phyloP scores from a whole-genome alignment of 2,888 invertebrate species.

The Bembecia ichneumoniformis region DNA sequence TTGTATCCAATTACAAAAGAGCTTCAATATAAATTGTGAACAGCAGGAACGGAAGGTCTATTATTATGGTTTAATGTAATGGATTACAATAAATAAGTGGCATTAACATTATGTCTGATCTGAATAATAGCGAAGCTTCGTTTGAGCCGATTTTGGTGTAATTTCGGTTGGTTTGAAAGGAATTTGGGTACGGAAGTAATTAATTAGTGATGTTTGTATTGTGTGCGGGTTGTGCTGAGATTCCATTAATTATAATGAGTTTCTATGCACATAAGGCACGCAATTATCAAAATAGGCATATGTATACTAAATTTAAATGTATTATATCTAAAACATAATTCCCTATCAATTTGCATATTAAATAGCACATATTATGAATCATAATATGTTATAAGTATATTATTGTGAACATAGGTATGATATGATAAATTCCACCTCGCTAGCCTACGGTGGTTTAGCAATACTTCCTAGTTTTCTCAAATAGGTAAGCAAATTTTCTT shows the following conservation, averaged over 20 bases:
- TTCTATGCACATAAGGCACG: neutral
- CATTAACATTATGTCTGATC: conserved; percentile 41
- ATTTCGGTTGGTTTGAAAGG: conserved; percentile 31
- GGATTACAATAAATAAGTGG: conserved; percentile 63
- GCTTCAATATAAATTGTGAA: conserved; percentile 10
- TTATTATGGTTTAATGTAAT: conserved; percentile 29
- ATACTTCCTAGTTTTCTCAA: too few species aligned
- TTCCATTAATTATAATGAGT: neutral
- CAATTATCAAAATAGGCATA: too few species aligned
- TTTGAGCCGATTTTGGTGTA: conserved; percentile 51
- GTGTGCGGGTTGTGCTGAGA: conserved; percentile 10
- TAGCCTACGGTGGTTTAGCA: too few species aligned
- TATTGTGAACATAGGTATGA: too few species aligned
- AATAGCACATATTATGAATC: too few species aligned
- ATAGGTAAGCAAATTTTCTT: too few species aligned
- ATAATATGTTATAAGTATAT: too few species aligned
- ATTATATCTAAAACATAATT: too few species aligned
- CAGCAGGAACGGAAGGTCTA: conserved; percentile 13
- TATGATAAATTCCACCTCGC: too few species aligned
- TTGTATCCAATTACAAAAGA: conserved; percentile 18
- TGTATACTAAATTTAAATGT: too few species aligned
- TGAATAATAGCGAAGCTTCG: conserved; percentile 38
- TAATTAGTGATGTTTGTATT: conserved; percentile 35
- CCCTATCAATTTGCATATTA: too few species aligned
- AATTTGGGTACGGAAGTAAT: conserved; percentile 26